Percentiles rank a stretch among this genome's conserved stretches.
Conservation (phyloP, 2,888 invertebrate genomes). For the Agrilus cyanescens region DNA sequence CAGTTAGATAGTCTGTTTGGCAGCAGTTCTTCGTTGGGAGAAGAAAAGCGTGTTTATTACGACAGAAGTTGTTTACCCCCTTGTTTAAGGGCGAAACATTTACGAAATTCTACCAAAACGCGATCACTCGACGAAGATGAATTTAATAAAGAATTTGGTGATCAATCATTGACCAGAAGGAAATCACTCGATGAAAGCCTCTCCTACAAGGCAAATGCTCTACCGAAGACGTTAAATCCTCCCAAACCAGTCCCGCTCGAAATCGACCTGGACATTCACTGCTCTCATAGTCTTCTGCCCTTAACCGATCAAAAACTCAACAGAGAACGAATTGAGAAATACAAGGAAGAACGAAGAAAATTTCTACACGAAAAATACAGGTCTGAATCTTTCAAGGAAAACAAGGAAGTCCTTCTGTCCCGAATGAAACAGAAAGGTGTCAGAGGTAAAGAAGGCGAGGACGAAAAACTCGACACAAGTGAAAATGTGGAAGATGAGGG, state of each 20-base stretch:
- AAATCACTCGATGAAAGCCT: constrained; percentile 45
- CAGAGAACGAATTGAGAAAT: constrained; percentile 76
- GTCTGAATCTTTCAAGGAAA: constrained; percentile 63
- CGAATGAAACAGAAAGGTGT: constrained; percentile 32
- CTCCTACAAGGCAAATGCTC: constrained; percentile 36
- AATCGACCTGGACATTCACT: constrained; percentile 25
- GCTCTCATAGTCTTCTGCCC: constrained; percentile 24
- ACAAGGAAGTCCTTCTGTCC: constrained; percentile 40
- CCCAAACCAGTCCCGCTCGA: constrained; percentile 42
- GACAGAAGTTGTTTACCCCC: constrained; percentile 36
- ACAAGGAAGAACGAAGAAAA: constrained; percentile 80
- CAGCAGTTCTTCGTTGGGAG: constrained; percentile 6
- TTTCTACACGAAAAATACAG: constrained; percentile 78
- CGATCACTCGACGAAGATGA: constrained; percentile 63
- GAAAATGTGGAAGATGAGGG: constrained; percentile 6
- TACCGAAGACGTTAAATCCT: constrained; percentile 44
- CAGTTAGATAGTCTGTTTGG: constrained; percentile 3
- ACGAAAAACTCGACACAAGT: constrained; percentile 12
- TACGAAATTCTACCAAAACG: constrained; percentile 51
- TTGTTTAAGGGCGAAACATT: constrained; percentile 47
- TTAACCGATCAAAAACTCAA: constrained; percentile 42
- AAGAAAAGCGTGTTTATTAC: background rate
- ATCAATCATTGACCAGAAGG: constrained; percentile 32
- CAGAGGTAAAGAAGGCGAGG: constrained; percentile 21
- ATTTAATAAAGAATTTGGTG: constrained; percentile 55